Base-by-base conservation (phyloP, 2,113 vertebrate genomes). In the Petroica traversi region DNA sequence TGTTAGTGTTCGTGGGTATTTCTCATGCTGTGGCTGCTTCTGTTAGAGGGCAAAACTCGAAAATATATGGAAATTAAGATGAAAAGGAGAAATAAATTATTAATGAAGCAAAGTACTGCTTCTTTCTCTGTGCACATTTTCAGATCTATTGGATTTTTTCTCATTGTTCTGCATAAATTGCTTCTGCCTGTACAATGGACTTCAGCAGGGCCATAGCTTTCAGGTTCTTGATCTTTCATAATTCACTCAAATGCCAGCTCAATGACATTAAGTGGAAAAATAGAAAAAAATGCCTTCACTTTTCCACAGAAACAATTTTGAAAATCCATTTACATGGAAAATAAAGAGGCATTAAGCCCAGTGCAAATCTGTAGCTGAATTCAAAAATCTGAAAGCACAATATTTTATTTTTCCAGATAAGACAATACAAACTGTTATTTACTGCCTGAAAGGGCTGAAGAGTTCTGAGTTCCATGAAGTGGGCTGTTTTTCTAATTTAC, bases 321-420 rank as follows among this genome's bases (percentile, higher is more conserved):
- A 96, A 96, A 97, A 97, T 95, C 91, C 71, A 96, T 97, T 97
- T 97, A 96, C 93, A 95, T 89, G 77, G 85, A 95, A 96, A 97
- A 97, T 96, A 97, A 97, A 96, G 95, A 96, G 76, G 59, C 85
- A 96, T 95, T 97, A 96, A 96, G 85, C 48, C 36, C 45, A 54
- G 80, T 71, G 88, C 83, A 97, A 96, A 96, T 95, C 88, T 93
- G 59, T 82, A 92, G 77, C 63, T 94, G 95, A 97, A 95, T 95
- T 91, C 31, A 87, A 88, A 96, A 95, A 83, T 91, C 79, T 95
- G 95, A 97, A 94, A 94, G 91, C 88, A 68, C 77, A 96, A 97
- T 95, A 96, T 92, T 97, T 97, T 97, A 95, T 93, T 95, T 97
- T 95, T 97, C 67, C 74, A 93, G 79, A 92, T 95, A 95, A 88